Conservation (phyloP, 2,797 vertebrate genomes). For the Potorous gilbertii region DNA sequence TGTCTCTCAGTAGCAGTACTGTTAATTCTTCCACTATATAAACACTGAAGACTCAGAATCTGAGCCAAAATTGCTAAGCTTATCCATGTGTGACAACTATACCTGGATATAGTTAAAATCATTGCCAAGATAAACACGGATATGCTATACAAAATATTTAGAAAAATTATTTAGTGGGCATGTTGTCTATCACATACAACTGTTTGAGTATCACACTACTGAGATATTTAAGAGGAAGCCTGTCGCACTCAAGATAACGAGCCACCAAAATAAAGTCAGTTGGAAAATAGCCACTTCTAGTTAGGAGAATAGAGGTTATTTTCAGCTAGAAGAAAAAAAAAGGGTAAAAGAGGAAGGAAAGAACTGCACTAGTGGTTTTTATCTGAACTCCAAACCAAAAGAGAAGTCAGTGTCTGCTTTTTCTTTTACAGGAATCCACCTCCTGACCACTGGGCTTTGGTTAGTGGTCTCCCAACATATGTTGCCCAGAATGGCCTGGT, state of each 20-base stretch:
- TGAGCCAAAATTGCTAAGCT: background rate
- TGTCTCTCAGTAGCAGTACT: background rate
- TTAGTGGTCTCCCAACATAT: constrained; percentile 90
- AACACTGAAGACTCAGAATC: background rate
- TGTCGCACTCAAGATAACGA: background rate
- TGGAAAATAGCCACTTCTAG: background rate
- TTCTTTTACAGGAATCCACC: constrained; percentile 86
- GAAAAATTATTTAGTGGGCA: background rate
- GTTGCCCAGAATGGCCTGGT: constrained; percentile 94
- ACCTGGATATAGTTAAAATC: background rate
- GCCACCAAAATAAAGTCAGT: background rate
- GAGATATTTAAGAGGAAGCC: background rate
- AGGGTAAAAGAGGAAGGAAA: background rate
- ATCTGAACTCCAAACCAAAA: background rate
- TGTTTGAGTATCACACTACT: background rate
- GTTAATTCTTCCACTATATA: background rate
- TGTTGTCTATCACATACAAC: background rate
- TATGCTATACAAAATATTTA: background rate
- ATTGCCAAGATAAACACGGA: background rate
- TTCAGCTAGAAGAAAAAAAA: background rate
- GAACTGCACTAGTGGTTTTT: background rate
- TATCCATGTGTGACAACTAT: background rate
- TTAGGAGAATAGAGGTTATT: background rate
- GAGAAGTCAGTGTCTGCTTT: constrained; percentile 43
- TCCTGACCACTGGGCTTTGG: constrained; percentile 91